These are phyloP conservation scores for Cygnus buccinator DNA, from an alignment of 2,113 vertebrate genomes.

Conservation along the genomic window DNA sequence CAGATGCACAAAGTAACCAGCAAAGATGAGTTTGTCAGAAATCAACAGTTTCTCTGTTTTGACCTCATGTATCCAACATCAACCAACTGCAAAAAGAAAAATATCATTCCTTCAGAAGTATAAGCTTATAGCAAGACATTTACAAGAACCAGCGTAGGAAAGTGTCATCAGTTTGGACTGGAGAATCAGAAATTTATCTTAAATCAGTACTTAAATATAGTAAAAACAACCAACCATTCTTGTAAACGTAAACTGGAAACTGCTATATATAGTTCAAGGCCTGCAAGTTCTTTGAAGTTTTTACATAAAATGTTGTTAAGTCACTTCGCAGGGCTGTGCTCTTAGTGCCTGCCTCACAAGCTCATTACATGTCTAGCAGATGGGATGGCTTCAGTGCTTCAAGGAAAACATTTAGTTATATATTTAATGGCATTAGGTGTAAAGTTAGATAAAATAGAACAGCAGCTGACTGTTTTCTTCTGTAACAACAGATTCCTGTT, in stretches of 20 bases:
- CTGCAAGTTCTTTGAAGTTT: not conserved
- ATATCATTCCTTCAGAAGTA: not conserved
- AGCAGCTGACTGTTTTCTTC: not conserved
- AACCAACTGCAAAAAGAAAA: not conserved
- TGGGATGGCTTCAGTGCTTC: not conserved
- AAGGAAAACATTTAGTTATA: not conserved
- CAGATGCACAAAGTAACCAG: not conserved
- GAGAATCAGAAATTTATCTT: not conserved
- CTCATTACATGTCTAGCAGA: not conserved
- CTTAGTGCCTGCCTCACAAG: not conserved
- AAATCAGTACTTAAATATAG: not conserved
- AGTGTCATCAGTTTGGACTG: not conserved
- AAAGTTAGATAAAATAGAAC: not conserved
- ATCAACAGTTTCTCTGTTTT: not conserved
- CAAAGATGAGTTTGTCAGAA: not conserved
- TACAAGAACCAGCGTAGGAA: not conserved
- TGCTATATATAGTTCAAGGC: not conserved
- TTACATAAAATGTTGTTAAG: not conserved
- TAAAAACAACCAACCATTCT: not conserved
- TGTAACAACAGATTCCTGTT: not conserved
- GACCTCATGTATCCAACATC: accelerated
- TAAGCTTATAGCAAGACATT: not conserved
- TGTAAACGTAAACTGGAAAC: not conserved
- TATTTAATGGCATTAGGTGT: not conserved
- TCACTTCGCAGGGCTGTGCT: not conserved